Evolutionary conservation across 2,888 invertebrate genomes (phyloP).

Genomic region (Pilophorus perplexus): DNA sequence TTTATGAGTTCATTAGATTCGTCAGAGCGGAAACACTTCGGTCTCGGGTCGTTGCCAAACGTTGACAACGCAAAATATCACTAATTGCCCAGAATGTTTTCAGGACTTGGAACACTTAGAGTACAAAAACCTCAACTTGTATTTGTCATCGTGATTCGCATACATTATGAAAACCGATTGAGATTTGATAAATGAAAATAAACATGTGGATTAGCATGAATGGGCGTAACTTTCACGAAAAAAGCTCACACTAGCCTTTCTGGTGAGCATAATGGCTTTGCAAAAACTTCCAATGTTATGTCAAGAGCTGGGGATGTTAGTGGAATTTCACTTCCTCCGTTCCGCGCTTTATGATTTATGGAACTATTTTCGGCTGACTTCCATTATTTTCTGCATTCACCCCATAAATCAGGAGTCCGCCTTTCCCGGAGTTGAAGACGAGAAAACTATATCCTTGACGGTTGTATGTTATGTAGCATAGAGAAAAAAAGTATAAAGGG

Average conservation of each 20-base stretch:
- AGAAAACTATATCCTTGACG: slow-evolving; percentile 20
- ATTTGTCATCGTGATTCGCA: no score
- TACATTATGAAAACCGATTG: no score
- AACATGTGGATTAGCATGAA: no score
- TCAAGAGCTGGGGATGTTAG: no score
- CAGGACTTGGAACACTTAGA: not conserved
- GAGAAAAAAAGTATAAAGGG: not conserved
- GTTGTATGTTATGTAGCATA: not conserved
- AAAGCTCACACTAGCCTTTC: no score
- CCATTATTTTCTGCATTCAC: slow-evolving; percentile 14
- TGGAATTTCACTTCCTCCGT: not conserved
- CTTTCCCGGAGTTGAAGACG: slow-evolving; percentile 9
- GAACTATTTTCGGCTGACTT: slow-evolving; percentile 19
- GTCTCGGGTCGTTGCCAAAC: no score
- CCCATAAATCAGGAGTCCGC: not conserved
- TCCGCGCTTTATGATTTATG: not conserved
- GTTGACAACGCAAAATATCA: not conserved
- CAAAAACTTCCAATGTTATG: no score
- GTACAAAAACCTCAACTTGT: no score
- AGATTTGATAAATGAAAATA: no score
- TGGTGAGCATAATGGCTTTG: no score
- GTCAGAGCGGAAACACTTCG: not conserved
- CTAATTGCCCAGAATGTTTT: not conserved
- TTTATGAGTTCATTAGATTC: slow-evolving; percentile 5
- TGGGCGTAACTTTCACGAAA: no score